Conservation (phyloP, 2,113 vertebrate species). For the Hyla sarda region DNA sequence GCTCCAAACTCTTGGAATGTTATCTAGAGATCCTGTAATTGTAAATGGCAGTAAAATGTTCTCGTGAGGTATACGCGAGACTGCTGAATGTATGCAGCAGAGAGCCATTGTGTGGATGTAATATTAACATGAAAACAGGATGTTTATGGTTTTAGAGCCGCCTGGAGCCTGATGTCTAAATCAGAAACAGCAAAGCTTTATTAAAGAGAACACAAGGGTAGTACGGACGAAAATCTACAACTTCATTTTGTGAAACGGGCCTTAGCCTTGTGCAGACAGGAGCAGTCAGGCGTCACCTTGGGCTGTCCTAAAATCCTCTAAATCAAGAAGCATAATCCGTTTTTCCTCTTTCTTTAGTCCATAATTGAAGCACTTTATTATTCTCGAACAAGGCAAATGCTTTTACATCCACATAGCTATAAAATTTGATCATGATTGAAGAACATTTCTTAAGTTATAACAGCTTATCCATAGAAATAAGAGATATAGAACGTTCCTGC, state of each 20-base stretch:
- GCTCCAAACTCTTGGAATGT: slow-evolving; percentile 20
- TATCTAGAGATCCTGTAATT: slow-evolving; percentile 41
- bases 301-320: not conserved
- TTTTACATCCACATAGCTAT: not conserved
- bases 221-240: not conserved
- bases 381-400: slow-evolving; percentile 17
- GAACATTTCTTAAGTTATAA: not conserved
- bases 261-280: not conserved
- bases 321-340: not conserved
- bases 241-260: not conserved
- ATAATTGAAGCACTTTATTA: slow-evolving; percentile 20
- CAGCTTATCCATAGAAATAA: not conserved
- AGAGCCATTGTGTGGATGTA: slow-evolving; percentile 19
- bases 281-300: slow-evolving; percentile 7
- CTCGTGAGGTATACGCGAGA: slow-evolving; percentile 4
- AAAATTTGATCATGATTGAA: slow-evolving; percentile 5
- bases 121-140: slow-evolving; percentile 40
- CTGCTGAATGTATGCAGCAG: not conserved
- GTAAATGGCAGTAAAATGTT: slow-evolving; percentile 11
- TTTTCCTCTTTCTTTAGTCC: not conserved
- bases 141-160: slow-evolving; percentile 33
- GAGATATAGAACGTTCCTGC: not conserved
- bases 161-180: slow-evolving; percentile 31
- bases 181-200: slow-evolving; percentile 19
- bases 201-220: slow-evolving; percentile 8